A percentile compares a stretch with the other conserved stretches of the same genome.
Conservation (phyloP, 2,888 invertebrate genomes). For the Drosophila bunnanda region DNA sequence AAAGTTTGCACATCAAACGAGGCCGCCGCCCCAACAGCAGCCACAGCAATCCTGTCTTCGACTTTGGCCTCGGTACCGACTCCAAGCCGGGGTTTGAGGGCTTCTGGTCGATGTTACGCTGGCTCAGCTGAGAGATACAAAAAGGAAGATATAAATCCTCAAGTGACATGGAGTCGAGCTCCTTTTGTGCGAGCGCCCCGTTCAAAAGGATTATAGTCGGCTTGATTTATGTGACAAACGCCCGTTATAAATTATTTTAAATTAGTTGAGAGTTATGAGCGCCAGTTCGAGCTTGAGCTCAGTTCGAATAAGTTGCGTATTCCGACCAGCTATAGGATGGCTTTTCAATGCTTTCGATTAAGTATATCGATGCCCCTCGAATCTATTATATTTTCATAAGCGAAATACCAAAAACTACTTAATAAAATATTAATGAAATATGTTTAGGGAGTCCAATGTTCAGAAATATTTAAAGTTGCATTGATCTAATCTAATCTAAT, state of each 20-base stretch:
- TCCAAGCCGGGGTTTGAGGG: constrained; percentile 19
- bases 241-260: constrained; percentile 61
- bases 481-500: too few species aligned
- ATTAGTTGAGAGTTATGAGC: constrained; percentile 64
- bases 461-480: too few species aligned
- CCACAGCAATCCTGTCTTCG: constrained; percentile 15
- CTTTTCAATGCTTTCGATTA: neutral
- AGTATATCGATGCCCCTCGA: too few species aligned
- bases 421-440: too few species aligned
- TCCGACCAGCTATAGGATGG: neutral
- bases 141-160: constrained; percentile 80
- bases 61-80: constrained; percentile 25
- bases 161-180: constrained; percentile 77
- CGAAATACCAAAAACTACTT: too few species aligned
- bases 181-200: constrained; percentile 43
- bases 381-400: neutral
- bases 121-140: constrained; percentile 61
- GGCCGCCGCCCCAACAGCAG: constrained; percentile 52
- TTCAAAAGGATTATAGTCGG: constrained; percentile 70
- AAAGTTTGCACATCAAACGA: constrained; percentile 78
- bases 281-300: constrained; percentile 48
- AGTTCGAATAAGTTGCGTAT: constrained; percentile 14
- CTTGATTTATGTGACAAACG: constrained; percentile 69
- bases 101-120: constrained; percentile 74
- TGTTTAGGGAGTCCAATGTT: too few species aligned